phyloP scores from a whole-genome alignment of 2,113 vertebrate species.

The Isurus oxyrinchus region DNA sequence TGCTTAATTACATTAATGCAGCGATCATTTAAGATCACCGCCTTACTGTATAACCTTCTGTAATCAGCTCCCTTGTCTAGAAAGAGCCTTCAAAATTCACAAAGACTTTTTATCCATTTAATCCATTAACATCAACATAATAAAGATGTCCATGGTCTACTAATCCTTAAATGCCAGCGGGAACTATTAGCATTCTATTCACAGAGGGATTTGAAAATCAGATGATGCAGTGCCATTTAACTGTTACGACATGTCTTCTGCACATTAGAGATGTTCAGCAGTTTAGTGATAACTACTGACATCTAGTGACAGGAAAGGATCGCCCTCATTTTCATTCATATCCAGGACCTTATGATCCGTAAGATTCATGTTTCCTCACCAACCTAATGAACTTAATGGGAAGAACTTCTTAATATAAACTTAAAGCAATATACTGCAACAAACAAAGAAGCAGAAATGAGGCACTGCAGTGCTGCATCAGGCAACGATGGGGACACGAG shows the following conservation, averaged over 20 bases:
- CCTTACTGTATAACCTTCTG: background rate
- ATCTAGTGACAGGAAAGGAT: background rate
- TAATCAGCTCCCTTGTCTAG: background rate
- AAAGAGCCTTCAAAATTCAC: background rate
- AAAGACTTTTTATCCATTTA: background rate
- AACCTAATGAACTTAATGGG: background rate
- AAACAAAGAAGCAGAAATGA: background rate
- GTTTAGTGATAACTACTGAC: background rate
- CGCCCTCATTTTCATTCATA: background rate
- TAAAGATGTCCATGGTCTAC: background rate
- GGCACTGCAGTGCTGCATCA: background rate
- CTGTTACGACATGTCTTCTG: background rate
- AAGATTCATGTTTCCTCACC: background rate
- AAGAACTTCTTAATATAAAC: background rate
- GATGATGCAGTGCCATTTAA: background rate
- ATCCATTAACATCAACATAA: slow-evolving; percentile 1
- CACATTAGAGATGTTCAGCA: background rate
- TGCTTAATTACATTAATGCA: background rate
- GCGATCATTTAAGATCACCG: background rate
- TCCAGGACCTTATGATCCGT: background rate
- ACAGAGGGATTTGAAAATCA: background rate
- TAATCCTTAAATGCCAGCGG: slow-evolving; percentile 16
- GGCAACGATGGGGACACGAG: background rate
- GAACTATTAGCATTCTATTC: background rate
- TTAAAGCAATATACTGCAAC: background rate